These are phyloP conservation scores for Hydractinia symbiolongicarpus DNA, from an alignment of 30 jellyfish, hydroid and myxozoan genomes.

Conservation along the genomic window DNA sequence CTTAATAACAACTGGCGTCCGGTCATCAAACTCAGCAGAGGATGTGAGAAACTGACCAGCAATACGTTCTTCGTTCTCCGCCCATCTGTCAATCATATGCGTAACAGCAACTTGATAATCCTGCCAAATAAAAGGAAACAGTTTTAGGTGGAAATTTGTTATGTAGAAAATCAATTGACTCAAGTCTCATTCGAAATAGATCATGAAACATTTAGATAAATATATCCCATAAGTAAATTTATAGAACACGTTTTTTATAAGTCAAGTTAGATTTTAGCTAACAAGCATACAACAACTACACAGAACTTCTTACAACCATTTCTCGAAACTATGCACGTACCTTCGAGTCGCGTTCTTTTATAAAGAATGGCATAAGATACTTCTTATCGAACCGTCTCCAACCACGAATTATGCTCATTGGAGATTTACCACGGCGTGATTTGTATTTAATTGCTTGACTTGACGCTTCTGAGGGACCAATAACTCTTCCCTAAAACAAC, in stretches of 20 bases:
- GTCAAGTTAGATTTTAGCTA: too few relatives aligned
- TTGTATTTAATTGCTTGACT: conserved; percentile 59
- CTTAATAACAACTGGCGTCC: conserved; percentile 60
- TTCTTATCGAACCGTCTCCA: conserved; percentile 92
- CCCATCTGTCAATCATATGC: conserved; percentile 95
- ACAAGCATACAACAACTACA: too few relatives aligned
- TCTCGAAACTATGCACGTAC: conserved; percentile 1
- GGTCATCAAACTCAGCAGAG: conserved; percentile 76
- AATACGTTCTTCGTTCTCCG: conserved; percentile 86
- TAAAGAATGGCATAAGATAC: conserved; percentile 80
- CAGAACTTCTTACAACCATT: too few relatives aligned
- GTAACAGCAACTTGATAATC: conserved; percentile 90
- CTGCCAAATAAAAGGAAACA: conserved; percentile 25
- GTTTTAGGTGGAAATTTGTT: neutral
- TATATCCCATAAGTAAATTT: too few relatives aligned
- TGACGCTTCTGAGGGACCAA: conserved; percentile 78
- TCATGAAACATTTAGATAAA: neutral
- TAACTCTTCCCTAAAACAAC: conserved; percentile 63
- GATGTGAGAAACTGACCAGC: conserved; percentile 64
- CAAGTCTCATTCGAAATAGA: neutral
- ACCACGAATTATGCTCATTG: conserved; percentile 94
- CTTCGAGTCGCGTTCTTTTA: conserved; percentile 44
- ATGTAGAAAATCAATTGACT: neutral
- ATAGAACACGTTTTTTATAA: too few relatives aligned
- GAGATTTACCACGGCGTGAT: conserved; percentile 72